Percentiles rank a stretch among this genome's conserved stretches.
Evolutionary conservation across 2,113 vertebrate species (phyloP).

Genomic region (Ovibos moschatus): DNA sequence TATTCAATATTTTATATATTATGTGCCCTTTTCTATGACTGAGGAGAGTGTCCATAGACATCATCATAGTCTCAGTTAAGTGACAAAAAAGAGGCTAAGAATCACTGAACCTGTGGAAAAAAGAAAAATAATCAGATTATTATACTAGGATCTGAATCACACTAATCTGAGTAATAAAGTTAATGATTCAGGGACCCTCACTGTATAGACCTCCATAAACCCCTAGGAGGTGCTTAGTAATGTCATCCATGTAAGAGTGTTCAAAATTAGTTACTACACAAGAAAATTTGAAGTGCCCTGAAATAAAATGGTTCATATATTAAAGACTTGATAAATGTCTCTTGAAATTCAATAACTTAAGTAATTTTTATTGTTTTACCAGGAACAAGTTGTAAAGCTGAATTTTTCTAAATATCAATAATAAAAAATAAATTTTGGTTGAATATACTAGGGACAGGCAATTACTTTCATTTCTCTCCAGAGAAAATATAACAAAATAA

Average conservation of each 20-base stretch:
- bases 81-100: not conserved
- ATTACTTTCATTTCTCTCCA: not conserved
- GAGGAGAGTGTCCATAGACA: not conserved
- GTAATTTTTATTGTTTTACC: not conserved
- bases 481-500: constrained; percentile 22
- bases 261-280: not conserved
- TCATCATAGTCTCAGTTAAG: not conserved
- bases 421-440: not conserved
- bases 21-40: not conserved
- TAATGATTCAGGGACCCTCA: not conserved
- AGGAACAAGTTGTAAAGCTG: not conserved
- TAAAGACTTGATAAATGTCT: not conserved
- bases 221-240: not conserved
- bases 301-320: not conserved
- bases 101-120: not conserved
- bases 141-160: not conserved
- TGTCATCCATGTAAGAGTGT: not conserved
- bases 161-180: not conserved
- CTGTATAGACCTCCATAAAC: not conserved
- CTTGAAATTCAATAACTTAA: not conserved
- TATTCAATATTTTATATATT: not conserved
- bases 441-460: not conserved
- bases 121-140: not conserved
- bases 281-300: not conserved
- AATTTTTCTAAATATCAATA: not conserved